Conservation (phyloP, 2,797 vertebrate species). For the Phataginus tetradactyla region DNA sequence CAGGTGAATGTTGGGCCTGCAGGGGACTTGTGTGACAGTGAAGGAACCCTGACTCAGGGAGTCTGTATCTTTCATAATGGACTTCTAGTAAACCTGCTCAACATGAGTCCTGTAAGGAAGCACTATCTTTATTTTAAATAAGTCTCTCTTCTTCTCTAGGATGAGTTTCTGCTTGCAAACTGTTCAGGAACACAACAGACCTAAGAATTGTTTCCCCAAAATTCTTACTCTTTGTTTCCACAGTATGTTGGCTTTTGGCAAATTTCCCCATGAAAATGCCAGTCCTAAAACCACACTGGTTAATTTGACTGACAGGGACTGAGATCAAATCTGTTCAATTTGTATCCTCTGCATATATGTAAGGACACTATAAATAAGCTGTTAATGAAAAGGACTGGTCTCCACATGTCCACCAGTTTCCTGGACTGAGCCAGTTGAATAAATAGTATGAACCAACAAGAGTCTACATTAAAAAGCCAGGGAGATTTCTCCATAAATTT, state of each 20-base stretch:
- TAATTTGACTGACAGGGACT: background rate
- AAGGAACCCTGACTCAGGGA: background rate
- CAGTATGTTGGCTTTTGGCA: background rate
- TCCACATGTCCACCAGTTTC: background rate
- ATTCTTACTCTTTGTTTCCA: background rate
- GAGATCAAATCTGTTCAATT: background rate
- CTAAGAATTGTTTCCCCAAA: background rate
- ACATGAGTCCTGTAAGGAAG: background rate
- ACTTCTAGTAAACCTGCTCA: background rate
- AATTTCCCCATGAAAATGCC: background rate
- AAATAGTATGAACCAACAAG: background rate
- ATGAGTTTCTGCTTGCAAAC: background rate
- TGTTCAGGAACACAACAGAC: background rate
- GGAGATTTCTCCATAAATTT: background rate
- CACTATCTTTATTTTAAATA: background rate
- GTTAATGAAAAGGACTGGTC: background rate
- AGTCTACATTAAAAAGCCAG: background rate
- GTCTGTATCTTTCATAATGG: background rate
- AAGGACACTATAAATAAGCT: background rate
- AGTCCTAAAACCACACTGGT: background rate
- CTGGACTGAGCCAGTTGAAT: background rate
- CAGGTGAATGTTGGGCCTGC: background rate
- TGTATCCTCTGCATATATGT: background rate
- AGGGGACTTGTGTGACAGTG: background rate
- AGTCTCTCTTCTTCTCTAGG: background rate